Evolutionary conservation across 2,888 invertebrate species (phyloP), one percentile per base, ranked within the genome.

Genomic region (Philopedon plagiatum): DNA sequence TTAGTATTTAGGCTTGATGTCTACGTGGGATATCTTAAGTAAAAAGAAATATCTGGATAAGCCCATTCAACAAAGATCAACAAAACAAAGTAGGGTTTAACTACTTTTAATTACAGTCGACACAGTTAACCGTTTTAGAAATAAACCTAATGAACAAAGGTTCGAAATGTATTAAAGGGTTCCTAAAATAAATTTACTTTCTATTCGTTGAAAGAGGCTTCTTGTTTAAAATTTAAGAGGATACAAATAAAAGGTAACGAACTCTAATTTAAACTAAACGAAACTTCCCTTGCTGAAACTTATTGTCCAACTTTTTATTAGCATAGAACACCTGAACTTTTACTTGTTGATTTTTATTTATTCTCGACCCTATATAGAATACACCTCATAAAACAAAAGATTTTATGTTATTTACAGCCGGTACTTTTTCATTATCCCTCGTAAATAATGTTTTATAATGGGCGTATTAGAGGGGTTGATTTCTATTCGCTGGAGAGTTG

Each of bases 341-440:
- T 51, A 71, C 71, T 71, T 71, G 71, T 71, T 71, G 71, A 65
- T 60, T 58, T 57, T 37, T 37, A 23, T 64, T 37, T 64, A 54
- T 64, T 58, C 39, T 54, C 18, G n/a, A n/a, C n/a, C n/a, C n/a
- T n/a, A n/a, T n/a, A n/a, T 15, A 21, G 58, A 67, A 60, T 41
- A 44, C n/a, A 29, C 11, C 21, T 44, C 15, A 15, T 34, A 15
- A 8, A 65, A 71, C 71, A 66, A 71, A 56, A 46, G 60, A 21
- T n/a, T 51, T 51, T 41, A 37, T 34, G 41, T 64, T 70, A 66
- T 71, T 71, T 71, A 71, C 61, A 18, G 49, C 64, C 32, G 39
- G 26, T 44, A 65, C 41, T 65, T 63, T 63, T 65, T 64, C 61
- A 71, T 66, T 60, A 34, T 23, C 56, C 65, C 71, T 66, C 51